Base-by-base conservation (phyloP, 2,888 invertebrate genomes). In the Harpalus rufipes region DNA sequence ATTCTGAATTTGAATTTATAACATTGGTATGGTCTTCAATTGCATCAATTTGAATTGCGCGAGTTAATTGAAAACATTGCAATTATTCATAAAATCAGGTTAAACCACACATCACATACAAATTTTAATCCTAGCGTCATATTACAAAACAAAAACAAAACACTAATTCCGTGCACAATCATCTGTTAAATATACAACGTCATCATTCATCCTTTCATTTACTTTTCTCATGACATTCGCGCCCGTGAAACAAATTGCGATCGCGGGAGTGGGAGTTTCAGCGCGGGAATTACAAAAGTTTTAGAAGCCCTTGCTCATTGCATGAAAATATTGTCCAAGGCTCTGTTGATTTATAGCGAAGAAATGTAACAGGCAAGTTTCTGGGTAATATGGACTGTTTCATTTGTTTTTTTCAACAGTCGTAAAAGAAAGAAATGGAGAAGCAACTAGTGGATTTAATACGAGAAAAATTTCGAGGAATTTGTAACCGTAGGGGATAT, bases 101-200 rank as follows among this genome's bases (percentile, higher is more conserved):
- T 74, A 44, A 74, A 74, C 72, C 72, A 74, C 44, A 74, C 16
- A 74, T 74, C 72, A 44, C 72, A 74, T 74, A 74, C 44, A 44
- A 39, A 18, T 74, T 44, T 74, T 74, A 74, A 74, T 74, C 72
- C 72, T 44, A 74, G 44, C 16, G 41, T 10, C 18, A 12, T 44
- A 74, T 74, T 74, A 74, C 44, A 74, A 63, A 65, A 65, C 65
- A 72, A 74, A 63, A 65, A 65, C 65, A 72, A 72, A 74, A 74
- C 44, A 51, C 44, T 74, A 74, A 74, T 74, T 74, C 18, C 44
- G 44, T 44, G 72, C 44, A 74, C 14, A 74, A 74, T 74, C 72
- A 74, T 74, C 72, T 44, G 72, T 74, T 74, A 74, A 16, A 44
- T 74, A 74, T 18, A 44, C 44, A 16, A 18, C 41, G 16, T 1